Base-by-base conservation (phyloP, 2,888 invertebrate genomes). In the Pinctada fucata region DNA sequence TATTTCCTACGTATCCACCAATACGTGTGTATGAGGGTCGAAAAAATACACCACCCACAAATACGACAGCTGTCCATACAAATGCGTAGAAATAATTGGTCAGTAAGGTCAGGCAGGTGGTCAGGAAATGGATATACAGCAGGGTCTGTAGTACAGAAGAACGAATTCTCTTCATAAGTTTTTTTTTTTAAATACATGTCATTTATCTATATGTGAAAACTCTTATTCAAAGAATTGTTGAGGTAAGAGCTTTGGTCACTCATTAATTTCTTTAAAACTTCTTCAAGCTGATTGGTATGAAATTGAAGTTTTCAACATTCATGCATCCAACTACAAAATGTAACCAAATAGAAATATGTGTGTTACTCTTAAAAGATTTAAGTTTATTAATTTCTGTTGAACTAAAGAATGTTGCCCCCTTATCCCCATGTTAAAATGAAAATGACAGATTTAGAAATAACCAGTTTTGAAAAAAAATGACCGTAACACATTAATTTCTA, bases 1-100 rank as follows among this genome's bases (percentile, higher is more conserved):
- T 89, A 80, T 85, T 89, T 45, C 91, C 91, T 51, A 90, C 88
- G 80, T 88, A 91, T 45, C 91, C 91, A 4, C 89, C 87, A 64
- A 88, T 79, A 13, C 90, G 79, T 0, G 91, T 89, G 82, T 87
- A 91, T 2, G 84, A 82, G 4, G 91, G 91, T 47, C 88, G 84
- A 68, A 88, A 88, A 58, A 84, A 80, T 64, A 86, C 77, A 2
- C 83, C 86, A 5, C 85, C 68, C 6, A 84, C n/a, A 58, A 86
- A 84, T n/a, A 89, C 77, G 2, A 80, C 74, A 4, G 78, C 76
- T 2, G 86, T 82, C 90, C 90, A 91, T 77, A 87, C 77, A 1
- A 84, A 84, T 0, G 89, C 83, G 82, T 90, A 91, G 89, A 88
- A 90, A 82, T 87, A 86, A 2, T 79, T 78, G 2, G 91, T 90